A percentile compares a stretch with the other conserved stretches of the same genome.
These are phyloP conservation scores for Uropsilus gracilis DNA, from an alignment of 2,113 vertebrate species.

Conservation along the genomic window DNA sequence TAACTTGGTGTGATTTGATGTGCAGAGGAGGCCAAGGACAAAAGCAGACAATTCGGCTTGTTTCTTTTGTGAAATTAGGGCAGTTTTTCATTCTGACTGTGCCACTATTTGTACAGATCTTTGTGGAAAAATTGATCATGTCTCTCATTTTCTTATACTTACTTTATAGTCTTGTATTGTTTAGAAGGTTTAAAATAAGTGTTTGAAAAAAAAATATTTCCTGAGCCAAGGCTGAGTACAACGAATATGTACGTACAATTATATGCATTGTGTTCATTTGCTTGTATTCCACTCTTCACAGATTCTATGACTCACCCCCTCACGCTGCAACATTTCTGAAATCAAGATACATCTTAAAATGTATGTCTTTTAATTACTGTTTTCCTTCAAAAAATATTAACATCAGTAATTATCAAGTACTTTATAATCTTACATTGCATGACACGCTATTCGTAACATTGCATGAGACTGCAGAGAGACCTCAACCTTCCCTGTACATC, in stretches of 20 bases:
- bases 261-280: neutral
- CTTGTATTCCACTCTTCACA: neutral
- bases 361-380: constrained; percentile 22
- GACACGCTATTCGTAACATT: neutral
- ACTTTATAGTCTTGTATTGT: constrained; percentile 33
- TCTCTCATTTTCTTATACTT: constrained; percentile 33
- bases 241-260: neutral
- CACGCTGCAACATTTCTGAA: constrained; percentile 18
- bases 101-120: neutral
- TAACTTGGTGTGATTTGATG: neutral
- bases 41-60: neutral
- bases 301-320: neutral
- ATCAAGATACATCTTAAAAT: constrained; percentile 10
- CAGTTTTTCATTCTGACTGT: neutral
- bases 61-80: constrained; percentile 1
- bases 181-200: constrained; percentile 32
- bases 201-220: neutral
- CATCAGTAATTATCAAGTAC: neutral
- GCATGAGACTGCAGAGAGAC: no score
- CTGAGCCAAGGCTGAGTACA: constrained; percentile 10
- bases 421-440: constrained; percentile 20
- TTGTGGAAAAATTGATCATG: neutral
- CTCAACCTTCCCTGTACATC: no score
- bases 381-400: neutral
- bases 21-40: neutral